A percentile compares a stretch with the other conserved stretches of the same genome.
phyloP scores from a whole-genome alignment of 2,888 invertebrate genomes.

The Micoletzkya japonica region DNA sequence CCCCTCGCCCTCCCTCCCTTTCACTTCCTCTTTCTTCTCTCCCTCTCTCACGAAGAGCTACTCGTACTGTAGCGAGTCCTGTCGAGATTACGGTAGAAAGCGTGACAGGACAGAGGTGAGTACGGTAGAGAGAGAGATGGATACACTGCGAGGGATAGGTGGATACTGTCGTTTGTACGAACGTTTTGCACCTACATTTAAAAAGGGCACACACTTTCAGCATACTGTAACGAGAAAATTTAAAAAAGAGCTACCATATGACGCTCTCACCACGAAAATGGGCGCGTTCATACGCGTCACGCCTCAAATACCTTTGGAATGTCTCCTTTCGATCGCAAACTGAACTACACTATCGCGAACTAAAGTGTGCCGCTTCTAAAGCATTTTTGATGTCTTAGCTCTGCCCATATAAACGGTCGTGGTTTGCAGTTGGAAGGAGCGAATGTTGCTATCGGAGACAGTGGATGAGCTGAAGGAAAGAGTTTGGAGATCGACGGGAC shows the following conservation, averaged over 20 bases:
- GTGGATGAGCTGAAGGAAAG: conserved; percentile 33
- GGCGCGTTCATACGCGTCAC: no score
- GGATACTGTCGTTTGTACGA: neutral
- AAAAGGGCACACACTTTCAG: no score
- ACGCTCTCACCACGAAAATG: no score
- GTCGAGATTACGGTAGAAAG: conserved; percentile 23
- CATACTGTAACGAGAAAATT: no score
- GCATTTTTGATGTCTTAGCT: no score
- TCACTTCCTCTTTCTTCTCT: neutral
- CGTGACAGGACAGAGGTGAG: conserved; percentile 25
- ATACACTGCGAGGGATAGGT: neutral
- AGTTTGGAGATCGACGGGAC: conserved; percentile 30
- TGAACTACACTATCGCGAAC: no score
- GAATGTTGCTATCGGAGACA: conserved; percentile 30
- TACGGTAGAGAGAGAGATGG: neutral
- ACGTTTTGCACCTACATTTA: neutral
- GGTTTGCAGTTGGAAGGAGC: conserved; percentile 30
- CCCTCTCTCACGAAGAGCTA: neutral
- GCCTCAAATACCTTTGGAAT: no score
- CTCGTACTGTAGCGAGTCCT: conserved; percentile 2
- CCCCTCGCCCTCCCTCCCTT: no score
- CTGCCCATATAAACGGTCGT: no score
- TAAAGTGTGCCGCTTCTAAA: no score
- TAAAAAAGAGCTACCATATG: no score
- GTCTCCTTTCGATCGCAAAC: no score